Conservation (phyloP, 2,797 vertebrate species). For the Sebastes nivosus region DNA sequence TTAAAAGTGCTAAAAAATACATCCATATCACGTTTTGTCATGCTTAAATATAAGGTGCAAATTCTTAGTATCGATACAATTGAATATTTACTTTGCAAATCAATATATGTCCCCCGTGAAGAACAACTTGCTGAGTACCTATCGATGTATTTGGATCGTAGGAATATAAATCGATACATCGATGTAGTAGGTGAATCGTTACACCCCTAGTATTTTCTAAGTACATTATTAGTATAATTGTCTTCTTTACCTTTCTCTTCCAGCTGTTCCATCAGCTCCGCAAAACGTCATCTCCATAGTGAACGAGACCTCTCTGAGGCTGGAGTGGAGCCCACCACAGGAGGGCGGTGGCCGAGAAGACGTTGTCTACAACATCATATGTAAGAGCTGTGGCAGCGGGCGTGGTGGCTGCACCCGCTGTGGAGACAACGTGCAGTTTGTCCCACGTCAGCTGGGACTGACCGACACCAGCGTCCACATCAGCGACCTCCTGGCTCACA, state of each 20-base stretch:
- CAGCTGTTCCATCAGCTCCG: constrained; percentile 91
- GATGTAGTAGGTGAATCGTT: background rate
- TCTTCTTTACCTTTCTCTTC: background rate
- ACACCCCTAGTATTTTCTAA: background rate
- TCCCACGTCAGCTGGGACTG: constrained; percentile 92
- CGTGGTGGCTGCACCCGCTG: constrained; percentile 91
- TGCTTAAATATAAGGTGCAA: too few relatives aligned
- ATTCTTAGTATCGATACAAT: too few relatives aligned
- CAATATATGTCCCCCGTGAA: too few relatives aligned
- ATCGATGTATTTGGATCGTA: too few relatives aligned
- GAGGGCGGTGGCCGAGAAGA: constrained; percentile 91
- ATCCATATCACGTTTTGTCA: too few relatives aligned
- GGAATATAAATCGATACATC: too few relatives aligned
- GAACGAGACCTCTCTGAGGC: constrained; percentile 92
- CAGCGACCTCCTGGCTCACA: constrained; percentile 94
- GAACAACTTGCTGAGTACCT: too few relatives aligned
- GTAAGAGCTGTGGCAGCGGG: constrained; percentile 92
- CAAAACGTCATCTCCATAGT: constrained; percentile 93
- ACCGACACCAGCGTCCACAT: constrained; percentile 87
- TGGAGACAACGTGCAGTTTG: constrained; percentile 93
- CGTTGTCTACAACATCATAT: constrained; percentile 96
- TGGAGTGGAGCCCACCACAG: constrained; percentile 89
- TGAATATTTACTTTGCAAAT: too few relatives aligned
- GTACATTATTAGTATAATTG: background rate
- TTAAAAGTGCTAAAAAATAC: too few relatives aligned